Conservation (phyloP, 2,888 invertebrate genomes). For the Himalopsyche anomala region DNA sequence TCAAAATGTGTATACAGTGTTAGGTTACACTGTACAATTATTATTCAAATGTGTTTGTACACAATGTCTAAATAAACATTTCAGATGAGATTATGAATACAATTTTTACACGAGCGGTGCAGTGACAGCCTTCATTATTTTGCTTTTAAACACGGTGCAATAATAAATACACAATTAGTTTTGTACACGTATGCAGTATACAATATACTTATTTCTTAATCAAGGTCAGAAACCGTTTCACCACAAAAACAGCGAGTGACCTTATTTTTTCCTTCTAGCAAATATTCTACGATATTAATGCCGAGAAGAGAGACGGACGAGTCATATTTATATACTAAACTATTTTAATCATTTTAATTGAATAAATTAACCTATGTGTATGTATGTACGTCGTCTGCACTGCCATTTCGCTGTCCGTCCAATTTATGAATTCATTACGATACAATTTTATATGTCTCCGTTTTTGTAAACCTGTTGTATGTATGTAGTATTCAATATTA, state of each 20-base stretch:
- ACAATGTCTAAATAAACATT: too few species aligned
- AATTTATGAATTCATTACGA: slow-evolving; percentile 21
- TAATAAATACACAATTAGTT: too few species aligned
- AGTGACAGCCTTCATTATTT: neutral
- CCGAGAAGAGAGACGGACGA: neutral
- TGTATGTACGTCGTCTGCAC: neutral
- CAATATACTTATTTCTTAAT: neutral
- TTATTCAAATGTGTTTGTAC: too few species aligned
- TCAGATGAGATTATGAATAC: neutral
- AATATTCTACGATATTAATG: neutral
- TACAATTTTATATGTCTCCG: slow-evolving; percentile 1
- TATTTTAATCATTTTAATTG: slow-evolving; percentile 7
- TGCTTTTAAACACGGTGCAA: neutral
- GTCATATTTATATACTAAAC: slow-evolving; percentile 5
- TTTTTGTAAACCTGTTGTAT: slow-evolving; percentile 18
- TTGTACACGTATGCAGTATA: too few species aligned
- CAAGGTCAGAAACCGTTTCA: slow-evolving; percentile 22
- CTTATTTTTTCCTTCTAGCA: neutral
- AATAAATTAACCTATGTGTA: slow-evolving; percentile 13
- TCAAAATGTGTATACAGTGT: too few species aligned
- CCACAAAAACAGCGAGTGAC: slow-evolving; percentile 11
- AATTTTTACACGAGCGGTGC: neutral
- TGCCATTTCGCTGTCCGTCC: neutral
- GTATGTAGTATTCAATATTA: neutral
- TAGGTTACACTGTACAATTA: too few species aligned